Evolutionary conservation across 2,113 vertebrate species (phyloP).

Genomic region (Otolemur garnettii): DNA sequence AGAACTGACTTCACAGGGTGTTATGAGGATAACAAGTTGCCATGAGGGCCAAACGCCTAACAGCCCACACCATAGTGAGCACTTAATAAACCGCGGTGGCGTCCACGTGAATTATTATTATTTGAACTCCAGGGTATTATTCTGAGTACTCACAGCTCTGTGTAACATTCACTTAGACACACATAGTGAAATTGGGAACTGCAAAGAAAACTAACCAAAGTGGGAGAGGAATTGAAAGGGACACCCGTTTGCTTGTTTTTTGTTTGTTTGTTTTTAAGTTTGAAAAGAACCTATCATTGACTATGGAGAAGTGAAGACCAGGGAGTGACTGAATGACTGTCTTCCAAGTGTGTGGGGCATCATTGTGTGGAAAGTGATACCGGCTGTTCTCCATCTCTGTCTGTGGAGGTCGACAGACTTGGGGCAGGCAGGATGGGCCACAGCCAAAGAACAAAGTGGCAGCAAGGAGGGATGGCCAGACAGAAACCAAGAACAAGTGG

Average conservation of each 20-base stretch:
- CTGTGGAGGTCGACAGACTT: not conserved
- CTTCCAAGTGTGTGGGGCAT: not conserved
- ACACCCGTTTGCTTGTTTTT: not conserved
- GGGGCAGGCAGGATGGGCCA: not conserved
- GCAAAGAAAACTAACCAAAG: not conserved
- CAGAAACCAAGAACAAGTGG: not conserved
- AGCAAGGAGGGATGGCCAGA: not conserved
- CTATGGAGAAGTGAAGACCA: not conserved
- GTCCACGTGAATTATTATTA: not conserved
- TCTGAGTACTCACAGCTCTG: not conserved
- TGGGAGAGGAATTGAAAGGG: slow-evolving; percentile 19
- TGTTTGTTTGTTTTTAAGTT: not conserved
- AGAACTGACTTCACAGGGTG: not conserved
- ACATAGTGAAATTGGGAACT: slow-evolving; percentile 14
- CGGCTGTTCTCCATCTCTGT: not conserved
- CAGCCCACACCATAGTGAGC: not conserved
- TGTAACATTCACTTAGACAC: slow-evolving; percentile 31
- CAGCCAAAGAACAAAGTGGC: not conserved
- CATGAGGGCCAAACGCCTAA: not conserved
- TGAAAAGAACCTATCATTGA: not conserved
- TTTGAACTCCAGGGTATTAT: not conserved
- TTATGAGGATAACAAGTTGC: not conserved
- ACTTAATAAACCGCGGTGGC: not conserved
- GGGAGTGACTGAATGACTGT: not conserved
- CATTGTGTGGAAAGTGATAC: not conserved